phyloP scores from a whole-genome alignment of 2,888 invertebrate species.

The Piscicola geometra region DNA sequence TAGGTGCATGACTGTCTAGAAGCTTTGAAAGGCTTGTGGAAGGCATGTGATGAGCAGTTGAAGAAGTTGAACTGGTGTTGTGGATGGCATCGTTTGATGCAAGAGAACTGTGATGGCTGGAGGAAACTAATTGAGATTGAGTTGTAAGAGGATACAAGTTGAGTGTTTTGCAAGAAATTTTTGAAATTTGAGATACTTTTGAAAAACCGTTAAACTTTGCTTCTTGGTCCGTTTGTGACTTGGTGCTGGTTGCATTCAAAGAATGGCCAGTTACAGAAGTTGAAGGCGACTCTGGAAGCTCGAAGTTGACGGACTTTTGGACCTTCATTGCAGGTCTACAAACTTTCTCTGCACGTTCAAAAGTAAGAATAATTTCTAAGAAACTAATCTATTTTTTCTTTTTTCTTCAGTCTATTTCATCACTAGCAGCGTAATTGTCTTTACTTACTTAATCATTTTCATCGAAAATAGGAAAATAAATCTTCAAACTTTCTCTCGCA shows the following conservation, averaged over 20 bases:
- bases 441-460: too few relatives aligned
- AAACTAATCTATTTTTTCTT: too few relatives aligned
- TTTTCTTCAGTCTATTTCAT: too few relatives aligned
- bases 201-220: neutral
- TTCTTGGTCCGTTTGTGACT: neutral
- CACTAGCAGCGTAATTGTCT: too few relatives aligned
- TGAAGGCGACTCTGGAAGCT: neutral
- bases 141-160: conserved; percentile 1
- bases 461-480: too few relatives aligned
- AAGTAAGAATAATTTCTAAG: too few relatives aligned
- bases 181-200: neutral
- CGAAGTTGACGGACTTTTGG: conserved; percentile 4
- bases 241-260: neutral
- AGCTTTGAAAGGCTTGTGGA: too few relatives aligned
- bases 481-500: too few relatives aligned
- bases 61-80: too few relatives aligned
- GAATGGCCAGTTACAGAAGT: neutral
- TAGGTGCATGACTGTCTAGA: too few relatives aligned
- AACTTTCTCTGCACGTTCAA: too few relatives aligned
- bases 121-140: neutral
- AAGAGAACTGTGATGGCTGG: neutral
- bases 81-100: neutral
- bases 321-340: neutral
- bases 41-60: too few relatives aligned
- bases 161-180: neutral